These are phyloP conservation scores for Dunckerocampus dactyliophorus DNA, from an alignment of 2,113 vertebrate species.

Conservation along the genomic window DNA sequence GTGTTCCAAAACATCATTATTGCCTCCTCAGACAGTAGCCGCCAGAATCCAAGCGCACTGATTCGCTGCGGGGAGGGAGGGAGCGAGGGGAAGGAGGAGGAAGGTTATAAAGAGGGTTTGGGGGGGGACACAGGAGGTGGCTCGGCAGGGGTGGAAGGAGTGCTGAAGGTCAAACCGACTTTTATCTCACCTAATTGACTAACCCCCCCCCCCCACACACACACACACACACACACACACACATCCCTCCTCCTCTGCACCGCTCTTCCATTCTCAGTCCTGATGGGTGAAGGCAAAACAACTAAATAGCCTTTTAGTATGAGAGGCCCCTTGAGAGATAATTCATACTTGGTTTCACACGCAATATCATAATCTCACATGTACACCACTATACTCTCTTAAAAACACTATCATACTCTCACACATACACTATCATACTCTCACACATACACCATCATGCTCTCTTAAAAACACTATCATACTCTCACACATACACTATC, in stretches of 20 bases:
- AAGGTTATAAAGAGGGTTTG: slow-evolving; percentile 46
- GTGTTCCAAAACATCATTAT: slow-evolving; percentile 78
- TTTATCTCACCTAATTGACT: slow-evolving; percentile 99
- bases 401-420: no score
- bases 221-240: slow-evolving; percentile 11
- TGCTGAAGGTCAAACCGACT: slow-evolving; percentile 95
- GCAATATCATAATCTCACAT: no score
- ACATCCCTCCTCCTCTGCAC: slow-evolving; percentile 35
- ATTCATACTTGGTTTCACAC: no score
- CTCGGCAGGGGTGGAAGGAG: slow-evolving; percentile 72
- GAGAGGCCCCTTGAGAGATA: no score
- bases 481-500: no score
- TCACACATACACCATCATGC: no score
- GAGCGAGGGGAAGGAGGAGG: slow-evolving; percentile 67
- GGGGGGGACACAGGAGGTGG: slow-evolving; percentile 52
- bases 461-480: no score
- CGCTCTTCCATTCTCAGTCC: slow-evolving; percentile 34
- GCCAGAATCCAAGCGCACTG: slow-evolving; percentile 80
- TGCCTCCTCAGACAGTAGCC: slow-evolving; percentile 72
- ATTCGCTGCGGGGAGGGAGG: slow-evolving; percentile 70
- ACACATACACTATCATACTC: no score
- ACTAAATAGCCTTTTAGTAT: slow-evolving; percentile 54
- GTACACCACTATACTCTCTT: no score
- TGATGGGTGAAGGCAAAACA: slow-evolving; percentile 52
- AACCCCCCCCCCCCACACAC: slow-evolving; percentile 43